Conservation (phyloP, 2,113 vertebrate species). For the Ranitomeya imitator region DNA sequence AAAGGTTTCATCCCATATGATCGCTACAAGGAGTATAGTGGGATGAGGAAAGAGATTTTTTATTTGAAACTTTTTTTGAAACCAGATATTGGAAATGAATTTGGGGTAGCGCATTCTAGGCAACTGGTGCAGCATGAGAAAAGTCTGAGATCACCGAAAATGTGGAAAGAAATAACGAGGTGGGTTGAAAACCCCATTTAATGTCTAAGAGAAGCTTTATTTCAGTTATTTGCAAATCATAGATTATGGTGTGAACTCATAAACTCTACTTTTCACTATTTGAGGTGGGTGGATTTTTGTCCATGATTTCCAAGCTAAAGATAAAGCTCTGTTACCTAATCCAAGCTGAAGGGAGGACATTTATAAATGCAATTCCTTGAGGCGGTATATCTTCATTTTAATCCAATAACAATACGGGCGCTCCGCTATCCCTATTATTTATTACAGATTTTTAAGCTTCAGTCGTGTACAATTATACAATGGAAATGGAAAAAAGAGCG, state of each 20-base stretch:
- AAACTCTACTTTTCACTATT: not conserved
- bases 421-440: conserved; percentile 11
- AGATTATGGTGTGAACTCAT: not conserved
- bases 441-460: conserved; percentile 33
- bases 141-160: too few species aligned
- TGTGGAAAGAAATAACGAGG: too few species aligned
- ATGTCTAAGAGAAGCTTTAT: not conserved
- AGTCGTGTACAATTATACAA: conserved; percentile 7
- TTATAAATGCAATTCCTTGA: conserved; percentile 28
- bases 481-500: conserved; percentile 4
- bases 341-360: conserved; percentile 42
- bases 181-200: not conserved
- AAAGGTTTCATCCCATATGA: too few species aligned
- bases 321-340: conserved; percentile 14
- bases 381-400: conserved; percentile 24
- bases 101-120: too few species aligned
- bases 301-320: not conserved
- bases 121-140: too few species aligned
- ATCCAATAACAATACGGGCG: conserved; percentile 51
- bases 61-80: too few species aligned
- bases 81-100: too few species aligned
- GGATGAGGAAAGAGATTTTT: too few species aligned
- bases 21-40: too few species aligned
- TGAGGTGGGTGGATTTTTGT: not conserved
- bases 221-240: not conserved